phyloP scores from a whole-genome alignment of 2,888 invertebrate species.

The Gymnosoma rotundatum region DNA sequence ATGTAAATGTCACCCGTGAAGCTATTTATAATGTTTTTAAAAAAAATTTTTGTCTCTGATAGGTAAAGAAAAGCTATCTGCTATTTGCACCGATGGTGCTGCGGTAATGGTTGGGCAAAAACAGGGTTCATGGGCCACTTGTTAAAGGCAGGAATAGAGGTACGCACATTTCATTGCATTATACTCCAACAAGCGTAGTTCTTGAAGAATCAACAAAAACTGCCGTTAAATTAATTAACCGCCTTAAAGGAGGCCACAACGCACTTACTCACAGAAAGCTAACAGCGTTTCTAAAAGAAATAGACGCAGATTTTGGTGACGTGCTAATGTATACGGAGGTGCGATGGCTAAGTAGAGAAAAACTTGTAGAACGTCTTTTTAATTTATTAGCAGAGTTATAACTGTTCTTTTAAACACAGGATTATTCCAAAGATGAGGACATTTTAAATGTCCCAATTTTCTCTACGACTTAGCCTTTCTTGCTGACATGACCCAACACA shows the following conservation, averaged over 20 bases:
- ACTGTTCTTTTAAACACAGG: conserved; percentile 18
- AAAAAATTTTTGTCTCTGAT: too few species aligned
- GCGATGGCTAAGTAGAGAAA: conserved; percentile 19
- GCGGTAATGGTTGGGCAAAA: too few species aligned
- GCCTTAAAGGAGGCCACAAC: conserved; percentile 1
- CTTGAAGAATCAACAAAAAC: too few species aligned
- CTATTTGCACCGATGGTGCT: too few species aligned
- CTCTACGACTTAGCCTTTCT: conserved; percentile 21
- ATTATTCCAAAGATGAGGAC: conserved; percentile 25
- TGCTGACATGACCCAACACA: conserved; percentile 11
- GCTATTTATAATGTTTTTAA: too few species aligned
- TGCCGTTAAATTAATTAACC: too few species aligned
- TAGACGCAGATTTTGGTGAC: conserved; percentile 8
- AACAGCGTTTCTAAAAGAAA: conserved; percentile 1
- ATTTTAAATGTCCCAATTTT: conserved; percentile 20
- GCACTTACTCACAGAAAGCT: conserved; percentile 23
- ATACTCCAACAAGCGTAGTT: too few species aligned
- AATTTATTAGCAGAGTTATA: conserved; percentile 8
- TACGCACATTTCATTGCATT: too few species aligned
- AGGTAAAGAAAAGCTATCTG: too few species aligned
- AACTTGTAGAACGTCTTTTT: neutral
- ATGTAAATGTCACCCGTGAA: too few species aligned
- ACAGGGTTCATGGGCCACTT: too few species aligned
- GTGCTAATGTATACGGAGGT: conserved; percentile 13
- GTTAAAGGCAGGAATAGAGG: too few species aligned